Evolutionary conservation across 2,888 invertebrate species (phyloP), one percentile per base, ranked within the genome.

Genomic region (Parnassius orleans): DNA sequence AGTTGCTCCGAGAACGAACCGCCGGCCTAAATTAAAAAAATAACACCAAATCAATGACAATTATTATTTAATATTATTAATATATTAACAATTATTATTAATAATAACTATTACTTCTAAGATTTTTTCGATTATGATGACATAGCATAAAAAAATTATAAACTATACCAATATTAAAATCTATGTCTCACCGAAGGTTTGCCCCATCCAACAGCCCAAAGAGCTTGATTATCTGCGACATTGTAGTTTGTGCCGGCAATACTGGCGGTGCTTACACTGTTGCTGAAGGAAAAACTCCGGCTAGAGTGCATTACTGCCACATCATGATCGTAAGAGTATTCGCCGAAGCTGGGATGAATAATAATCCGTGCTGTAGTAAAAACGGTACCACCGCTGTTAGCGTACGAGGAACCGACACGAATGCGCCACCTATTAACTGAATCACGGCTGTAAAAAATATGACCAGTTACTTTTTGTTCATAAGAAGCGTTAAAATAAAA

Each of bases 171-270:
- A 19, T 19, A 2, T 19, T 19, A 19, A 19, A 19, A 19, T 19
- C 2, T 12, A 10, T 11, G 9, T 12, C 80, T 79, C 70, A 84
- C 84, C 2, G 60, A 63, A 33, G 70, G 74, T 11, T 65, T 24
- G 1, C 86, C 86, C 85, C 84, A 86, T 68, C 85, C 84, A 24
- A 75, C 69, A 44, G 83, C 80, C 78, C 79, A 82, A 0, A 84
- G 80, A 2, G 69, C 66, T 58, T 77, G 71, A 63, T 80, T 76
- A 63, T 82, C 82, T 10, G 62, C 65, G 1, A 83, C 64, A n/a
- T 74, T 69, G 66, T 84, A 86, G 62, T 74, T 80, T n/a, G 74
- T 2, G 0, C 81, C 77, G 44, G 86, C 79, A 9, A 85, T 77
- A 9, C 66, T 65, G 5, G 48, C 81, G 3, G 76, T 67, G 2